A percentile compares a stretch with the other conserved stretches of the same genome.
Conservation (phyloP, 1,140 invertebrate genomes). For the Zaprionus tsacasi region DNA sequence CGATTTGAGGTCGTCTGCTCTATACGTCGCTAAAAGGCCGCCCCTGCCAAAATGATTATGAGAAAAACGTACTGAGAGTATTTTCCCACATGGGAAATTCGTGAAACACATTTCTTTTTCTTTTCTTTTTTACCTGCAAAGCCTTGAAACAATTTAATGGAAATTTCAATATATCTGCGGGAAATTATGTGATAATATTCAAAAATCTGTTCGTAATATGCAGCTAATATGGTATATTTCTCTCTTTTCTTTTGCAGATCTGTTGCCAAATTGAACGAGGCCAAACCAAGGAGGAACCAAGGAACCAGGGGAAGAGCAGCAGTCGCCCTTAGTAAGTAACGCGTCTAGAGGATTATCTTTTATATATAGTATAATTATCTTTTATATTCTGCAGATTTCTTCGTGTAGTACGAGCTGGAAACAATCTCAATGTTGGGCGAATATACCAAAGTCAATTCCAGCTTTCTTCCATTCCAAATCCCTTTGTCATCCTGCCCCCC, state of each 20-base stretch:
- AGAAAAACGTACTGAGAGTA: neutral
- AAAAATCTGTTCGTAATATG: neutral
- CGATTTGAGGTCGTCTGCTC: constrained; percentile 7
- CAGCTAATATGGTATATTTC: neutral
- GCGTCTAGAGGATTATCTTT: neutral
- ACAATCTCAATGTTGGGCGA: constrained; percentile 65
- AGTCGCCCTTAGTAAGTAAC: constrained; percentile 4
- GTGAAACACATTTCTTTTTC: no score
- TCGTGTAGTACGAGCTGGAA: constrained; percentile 11
- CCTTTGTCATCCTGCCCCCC: constrained; percentile 29
- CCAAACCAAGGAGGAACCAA: neutral
- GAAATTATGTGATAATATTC: neutral
- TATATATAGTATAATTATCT: neutral
- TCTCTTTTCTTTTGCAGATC: neutral
- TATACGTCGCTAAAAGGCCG: neutral
- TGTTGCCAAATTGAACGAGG: neutral
- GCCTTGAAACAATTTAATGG: neutral
- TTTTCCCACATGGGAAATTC: neutral
- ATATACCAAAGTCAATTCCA: constrained; percentile 41
- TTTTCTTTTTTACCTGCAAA: constrained; percentile 2
- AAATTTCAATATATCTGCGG: neutral
- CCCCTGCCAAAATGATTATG: constrained; percentile 2
- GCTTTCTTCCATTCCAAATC: constrained; percentile 68
- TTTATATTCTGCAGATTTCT: constrained; percentile 44
- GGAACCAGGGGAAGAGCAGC: neutral